These are phyloP conservation scores for Pyralis farinalis DNA, from an alignment of 2,888 invertebrate genomes.

Conservation along the genomic window DNA sequence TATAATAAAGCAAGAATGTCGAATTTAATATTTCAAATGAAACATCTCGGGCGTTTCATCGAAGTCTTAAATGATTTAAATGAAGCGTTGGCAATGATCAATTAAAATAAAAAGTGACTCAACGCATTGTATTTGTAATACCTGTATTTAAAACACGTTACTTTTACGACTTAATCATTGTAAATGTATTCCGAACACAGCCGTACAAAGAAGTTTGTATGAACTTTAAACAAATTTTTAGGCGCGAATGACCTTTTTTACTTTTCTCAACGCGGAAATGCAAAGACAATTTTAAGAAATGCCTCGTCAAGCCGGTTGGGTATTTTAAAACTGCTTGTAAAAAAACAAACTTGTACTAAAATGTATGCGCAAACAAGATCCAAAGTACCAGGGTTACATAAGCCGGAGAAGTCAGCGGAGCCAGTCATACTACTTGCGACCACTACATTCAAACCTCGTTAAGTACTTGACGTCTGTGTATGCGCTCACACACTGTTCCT, in stretches of 20 bases:
- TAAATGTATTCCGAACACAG: slow-evolving; percentile 35
- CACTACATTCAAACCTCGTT: slow-evolving; percentile 45
- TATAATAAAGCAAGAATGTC: no score
- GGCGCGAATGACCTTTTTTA: slow-evolving; percentile 67
- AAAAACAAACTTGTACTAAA: slow-evolving; percentile 71
- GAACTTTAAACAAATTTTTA: slow-evolving; percentile 42
- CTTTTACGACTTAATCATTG: slow-evolving; percentile 39
- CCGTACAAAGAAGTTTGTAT: slow-evolving; percentile 27
- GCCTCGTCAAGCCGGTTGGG: slow-evolving; percentile 64
- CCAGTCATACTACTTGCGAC: slow-evolving; percentile 49
- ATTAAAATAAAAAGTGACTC: slow-evolving; percentile 6
- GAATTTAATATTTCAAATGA: no score
- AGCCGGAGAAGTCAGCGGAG: slow-evolving; percentile 38
- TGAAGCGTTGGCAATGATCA: neutral
- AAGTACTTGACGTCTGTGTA: slow-evolving; percentile 51
- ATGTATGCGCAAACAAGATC: slow-evolving; percentile 75
- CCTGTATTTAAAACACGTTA: slow-evolving; percentile 15
- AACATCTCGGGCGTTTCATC: neutral
- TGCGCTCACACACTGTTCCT: slow-evolving; percentile 39
- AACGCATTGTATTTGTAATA: slow-evolving; percentile 18
- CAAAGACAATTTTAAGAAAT: slow-evolving; percentile 68
- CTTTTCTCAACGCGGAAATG: slow-evolving; percentile 74
- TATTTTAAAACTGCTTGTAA: slow-evolving; percentile 67
- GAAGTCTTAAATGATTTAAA: neutral
- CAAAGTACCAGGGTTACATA: slow-evolving; percentile 68